Base-by-base conservation (phyloP, 2,797 vertebrate species). In the Acanthis flammea region DNA sequence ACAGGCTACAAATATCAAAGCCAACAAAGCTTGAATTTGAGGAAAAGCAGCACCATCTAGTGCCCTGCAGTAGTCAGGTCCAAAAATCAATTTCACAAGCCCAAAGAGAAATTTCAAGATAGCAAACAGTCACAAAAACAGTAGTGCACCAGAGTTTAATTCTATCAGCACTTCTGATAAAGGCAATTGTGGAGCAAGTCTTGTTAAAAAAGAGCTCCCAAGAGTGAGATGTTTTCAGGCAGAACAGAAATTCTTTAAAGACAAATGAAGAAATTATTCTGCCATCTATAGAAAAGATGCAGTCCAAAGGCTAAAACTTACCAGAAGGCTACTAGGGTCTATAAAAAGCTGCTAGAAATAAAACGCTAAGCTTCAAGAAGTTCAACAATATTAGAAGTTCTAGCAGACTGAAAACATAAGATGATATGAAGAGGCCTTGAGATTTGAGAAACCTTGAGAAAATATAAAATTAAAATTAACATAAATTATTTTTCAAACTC, bases 1-100 rank as follows among this genome's bases (percentile, higher is more conserved):
- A 96, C 63, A 33, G 65, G 65, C 88, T 50, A 27, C 25, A 16
- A 24, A 19, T 2, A 37, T 61, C 39, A 51, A 63, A 45, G 16
- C 45, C 76, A 90, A 31, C 7, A 2, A 70, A 41, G 24, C 4
- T 4, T 24, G 75, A 81, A 74, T 74, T 37, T 25, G 53, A 93
- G 39, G 88, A 91, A 65, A 72, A 33, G 72, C 74, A 97, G 96
- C 94, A 67, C 97, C 97, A 95, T 51, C 98, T 98, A 94, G 93
- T 19, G 98, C 33, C 33, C 37, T 35, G 17, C 30, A 5, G 1
- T 5, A 57, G 50, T 31, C 14, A 5, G 21, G 77, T 2, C 23
- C 24, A 83, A 90, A 74, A 47, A 33, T 7, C 10, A 44, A 10
- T n/a, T 53, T 63, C 22, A 50, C 5, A 12, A 51, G 42, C 25